phyloP scores from a whole-genome alignment of 2,797 vertebrate species.

The Erethizon dorsatum region DNA sequence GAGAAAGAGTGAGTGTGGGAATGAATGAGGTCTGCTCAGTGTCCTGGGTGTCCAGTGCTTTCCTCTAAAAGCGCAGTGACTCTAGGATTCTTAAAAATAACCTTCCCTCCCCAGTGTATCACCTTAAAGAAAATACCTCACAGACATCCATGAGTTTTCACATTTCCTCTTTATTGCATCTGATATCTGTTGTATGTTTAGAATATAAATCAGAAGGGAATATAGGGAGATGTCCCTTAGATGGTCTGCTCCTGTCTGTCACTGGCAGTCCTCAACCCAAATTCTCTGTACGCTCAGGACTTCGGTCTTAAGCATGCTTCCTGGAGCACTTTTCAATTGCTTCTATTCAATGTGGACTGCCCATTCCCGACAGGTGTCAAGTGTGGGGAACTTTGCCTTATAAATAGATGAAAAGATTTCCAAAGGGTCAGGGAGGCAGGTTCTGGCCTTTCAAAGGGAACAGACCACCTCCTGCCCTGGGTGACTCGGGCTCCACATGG shows the following conservation, averaged over 20 bases:
- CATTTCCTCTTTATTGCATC: constrained; percentile 1
- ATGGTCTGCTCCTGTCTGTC: not conserved
- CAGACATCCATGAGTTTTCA: not conserved
- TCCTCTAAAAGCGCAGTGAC: not conserved
- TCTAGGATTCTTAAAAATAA: not conserved
- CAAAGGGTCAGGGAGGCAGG: not conserved
- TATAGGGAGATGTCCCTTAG: not conserved
- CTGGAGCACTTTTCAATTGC: not conserved
- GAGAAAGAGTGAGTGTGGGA: not conserved
- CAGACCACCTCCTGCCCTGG: not conserved
- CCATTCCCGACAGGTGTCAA: constrained; percentile 53
- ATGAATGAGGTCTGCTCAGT: not conserved
- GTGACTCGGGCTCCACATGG: not conserved
- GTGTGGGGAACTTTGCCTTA: constrained; percentile 16
- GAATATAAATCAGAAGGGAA: constrained; percentile 10
- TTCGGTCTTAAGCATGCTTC: not conserved
- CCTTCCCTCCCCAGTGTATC: not conserved
- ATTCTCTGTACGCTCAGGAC: not conserved
- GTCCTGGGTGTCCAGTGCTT: not conserved
- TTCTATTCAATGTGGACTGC: not conserved
- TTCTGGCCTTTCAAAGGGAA: not conserved
- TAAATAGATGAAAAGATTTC: constrained; percentile 21
- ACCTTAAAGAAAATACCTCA: not conserved
- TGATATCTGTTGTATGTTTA: not conserved
- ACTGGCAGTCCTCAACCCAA: not conserved